Conservation (phyloP, 2,113 vertebrate genomes). For the Tor tambroides region DNA sequence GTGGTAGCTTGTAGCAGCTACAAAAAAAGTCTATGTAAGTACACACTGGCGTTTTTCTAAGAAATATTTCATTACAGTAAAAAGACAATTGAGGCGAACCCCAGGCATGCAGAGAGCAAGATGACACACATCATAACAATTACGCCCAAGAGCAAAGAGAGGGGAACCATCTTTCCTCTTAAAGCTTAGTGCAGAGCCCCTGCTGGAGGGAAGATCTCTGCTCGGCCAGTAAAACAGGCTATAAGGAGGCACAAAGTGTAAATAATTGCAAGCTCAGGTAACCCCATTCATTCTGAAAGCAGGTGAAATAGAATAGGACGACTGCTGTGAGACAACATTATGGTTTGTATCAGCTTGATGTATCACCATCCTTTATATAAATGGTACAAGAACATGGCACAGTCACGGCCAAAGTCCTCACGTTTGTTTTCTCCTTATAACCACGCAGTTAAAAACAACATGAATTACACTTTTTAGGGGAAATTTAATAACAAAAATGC, state of each 20-base stretch:
- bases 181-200: not conserved
- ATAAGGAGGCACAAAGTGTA: slow-evolving; percentile 32
- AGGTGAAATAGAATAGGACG: slow-evolving; percentile 10
- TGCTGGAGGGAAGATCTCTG: slow-evolving; percentile 16
- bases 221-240: not conserved
- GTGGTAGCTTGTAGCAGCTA: not conserved
- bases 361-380: slow-evolving; percentile 51
- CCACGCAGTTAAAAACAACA: not conserved
- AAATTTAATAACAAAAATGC: not conserved
- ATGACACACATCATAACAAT: slow-evolving; percentile 33
- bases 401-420: not conserved
- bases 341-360: slow-evolving; percentile 54
- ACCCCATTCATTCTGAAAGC: slow-evolving; percentile 19
- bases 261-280: slow-evolving; percentile 34
- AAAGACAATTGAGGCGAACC: slow-evolving; percentile 33
- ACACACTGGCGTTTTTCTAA: not conserved
- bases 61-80: slow-evolving; percentile 43
- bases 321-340: slow-evolving; percentile 29
- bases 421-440: not conserved
- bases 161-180: slow-evolving; percentile 12
- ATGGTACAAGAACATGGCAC: slow-evolving; percentile 58
- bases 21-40: not conserved
- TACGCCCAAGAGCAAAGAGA: slow-evolving; percentile 29
- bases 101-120: slow-evolving; percentile 14
- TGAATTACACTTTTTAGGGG: not conserved